Base-by-base conservation (phyloP, 2,113 vertebrate genomes). In the Cyphomyrus plagiostoma region DNA sequence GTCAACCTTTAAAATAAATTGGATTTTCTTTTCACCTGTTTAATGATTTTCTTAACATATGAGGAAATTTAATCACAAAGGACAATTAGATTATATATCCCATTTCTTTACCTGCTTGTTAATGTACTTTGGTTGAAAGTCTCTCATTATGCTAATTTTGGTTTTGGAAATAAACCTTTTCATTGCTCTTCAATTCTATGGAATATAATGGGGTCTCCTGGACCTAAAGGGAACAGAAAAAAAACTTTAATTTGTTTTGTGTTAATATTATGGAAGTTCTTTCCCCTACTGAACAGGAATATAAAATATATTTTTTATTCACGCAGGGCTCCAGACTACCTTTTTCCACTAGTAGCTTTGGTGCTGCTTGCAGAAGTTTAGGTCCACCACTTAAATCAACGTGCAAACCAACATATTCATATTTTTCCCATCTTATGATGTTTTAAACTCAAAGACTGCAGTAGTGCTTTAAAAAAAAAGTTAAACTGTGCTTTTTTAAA, bases 1-100 rank as follows among this genome's bases (percentile, higher is more conserved):
- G 85, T 53, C 50, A 53, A 19, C 85, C 26, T 46, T 56, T 56
- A 52, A 35, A 53, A 53, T 87, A 87, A 87, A 53, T 87, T 53
- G 50, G 23, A 87, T 53, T 87, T 87, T 56, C 49, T 87, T 87
- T 87, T 87, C 13, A 53, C 49, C 30, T 35, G 15, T 87, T 87
- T 53, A 87, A 87, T 53, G 85, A 87, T 52, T 87, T 87, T 86
- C 53, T 87, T 87, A 87, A n/a, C 26, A 56, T 80, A 17, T 52
- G n/a, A 52, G 66, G 48, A 53, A 89, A 80, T 30, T n/a, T 15
- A 74, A 50, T 35, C 10, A 89, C 46, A 39, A 50, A 52, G 23
- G 70, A 82, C 23, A 39, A 80, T 39, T 80, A 80, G 62, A 82
- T 74, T 39, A 50, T 23, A 50, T 89, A 7, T 89, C 46, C 17